phyloP scores from a whole-genome alignment of 2,888 invertebrate genomes.

The Pristionchus mayeri region DNA sequence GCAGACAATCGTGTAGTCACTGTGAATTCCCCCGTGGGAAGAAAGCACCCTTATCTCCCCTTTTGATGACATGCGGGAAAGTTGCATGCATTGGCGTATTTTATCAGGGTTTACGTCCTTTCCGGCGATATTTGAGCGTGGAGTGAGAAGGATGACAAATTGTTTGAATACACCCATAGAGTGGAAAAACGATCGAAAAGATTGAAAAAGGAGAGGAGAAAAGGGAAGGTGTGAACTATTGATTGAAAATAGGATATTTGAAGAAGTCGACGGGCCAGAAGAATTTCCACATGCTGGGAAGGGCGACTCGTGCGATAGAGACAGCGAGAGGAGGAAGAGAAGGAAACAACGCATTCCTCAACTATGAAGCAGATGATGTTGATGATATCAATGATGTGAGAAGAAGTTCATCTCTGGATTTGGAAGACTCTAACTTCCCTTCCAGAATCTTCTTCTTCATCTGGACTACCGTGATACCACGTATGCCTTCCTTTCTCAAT shows the following conservation, averaged over 20 bases:
- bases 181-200: neutral
- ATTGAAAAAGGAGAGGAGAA: neutral
- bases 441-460: neutral
- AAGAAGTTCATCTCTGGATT: no score
- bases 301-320: conserved; percentile 77
- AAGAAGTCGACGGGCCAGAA: conserved; percentile 73
- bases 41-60: neutral
- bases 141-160: neutral
- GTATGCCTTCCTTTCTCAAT: neutral
- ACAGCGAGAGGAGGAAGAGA: conserved; percentile 78
- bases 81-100: neutral
- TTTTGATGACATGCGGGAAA: neutral
- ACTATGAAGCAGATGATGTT: conserved; percentile 53
- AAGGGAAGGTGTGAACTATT: neutral
- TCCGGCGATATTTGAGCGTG: neutral
- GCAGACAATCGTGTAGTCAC: no score
- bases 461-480: neutral
- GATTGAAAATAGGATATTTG: conserved; percentile 50
- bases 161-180: conserved; percentile 3
- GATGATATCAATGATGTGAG: neutral
- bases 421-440: no score
- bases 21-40: neutral
- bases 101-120: conserved; percentile 20
- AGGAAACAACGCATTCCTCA: conserved; percentile 79
- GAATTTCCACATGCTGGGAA: conserved; percentile 76